phyloP scores from a whole-genome alignment of 2,888 invertebrate species.

The Ornithoptera priamus region DNA sequence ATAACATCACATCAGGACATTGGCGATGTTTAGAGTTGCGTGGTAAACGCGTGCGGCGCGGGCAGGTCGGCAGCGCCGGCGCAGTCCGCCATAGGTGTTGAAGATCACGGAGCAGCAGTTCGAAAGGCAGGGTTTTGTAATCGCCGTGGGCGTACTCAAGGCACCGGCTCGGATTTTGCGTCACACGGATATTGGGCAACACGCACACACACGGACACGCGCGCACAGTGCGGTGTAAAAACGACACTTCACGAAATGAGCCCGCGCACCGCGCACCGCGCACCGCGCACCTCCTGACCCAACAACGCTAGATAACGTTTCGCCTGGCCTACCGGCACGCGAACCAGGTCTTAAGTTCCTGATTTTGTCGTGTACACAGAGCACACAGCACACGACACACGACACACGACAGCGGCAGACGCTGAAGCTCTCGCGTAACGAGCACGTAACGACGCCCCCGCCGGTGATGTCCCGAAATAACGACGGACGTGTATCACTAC shows the following conservation, averaged over 20 bases:
- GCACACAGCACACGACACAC: too few relatives aligned
- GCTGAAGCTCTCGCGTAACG: too few relatives aligned
- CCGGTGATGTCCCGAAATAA: not conserved
- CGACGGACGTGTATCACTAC: not conserved
- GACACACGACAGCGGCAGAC: not conserved
- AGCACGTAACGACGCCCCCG: not conserved
- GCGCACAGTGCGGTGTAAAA: constrained; percentile 33
- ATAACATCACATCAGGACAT: too few relatives aligned
- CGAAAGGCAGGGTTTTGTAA: constrained; percentile 45
- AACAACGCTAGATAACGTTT: constrained; percentile 2
- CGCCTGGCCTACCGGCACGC: not conserved
- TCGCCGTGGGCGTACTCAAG: constrained; percentile 45
- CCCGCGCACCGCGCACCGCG: not conserved
- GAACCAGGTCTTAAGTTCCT: constrained; percentile 24
- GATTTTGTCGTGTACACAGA: constrained; percentile 24
- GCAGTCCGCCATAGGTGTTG: constrained; percentile 1
- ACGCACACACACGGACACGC: constrained; percentile 5
- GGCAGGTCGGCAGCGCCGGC: too few relatives aligned
- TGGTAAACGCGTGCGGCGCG: too few relatives aligned
- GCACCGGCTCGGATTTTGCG: constrained; percentile 40
- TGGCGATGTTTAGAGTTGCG: too few relatives aligned
- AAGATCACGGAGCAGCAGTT: constrained; percentile 43
- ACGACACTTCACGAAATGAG: constrained; percentile 29
- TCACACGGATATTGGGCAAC: constrained; percentile 49
- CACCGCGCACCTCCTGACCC: constrained; percentile 30